Evolutionary conservation across 2,113 vertebrate species (phyloP), one percentile per base, ranked within the genome.

Genomic region (Todiramphus saurophagus): DNA sequence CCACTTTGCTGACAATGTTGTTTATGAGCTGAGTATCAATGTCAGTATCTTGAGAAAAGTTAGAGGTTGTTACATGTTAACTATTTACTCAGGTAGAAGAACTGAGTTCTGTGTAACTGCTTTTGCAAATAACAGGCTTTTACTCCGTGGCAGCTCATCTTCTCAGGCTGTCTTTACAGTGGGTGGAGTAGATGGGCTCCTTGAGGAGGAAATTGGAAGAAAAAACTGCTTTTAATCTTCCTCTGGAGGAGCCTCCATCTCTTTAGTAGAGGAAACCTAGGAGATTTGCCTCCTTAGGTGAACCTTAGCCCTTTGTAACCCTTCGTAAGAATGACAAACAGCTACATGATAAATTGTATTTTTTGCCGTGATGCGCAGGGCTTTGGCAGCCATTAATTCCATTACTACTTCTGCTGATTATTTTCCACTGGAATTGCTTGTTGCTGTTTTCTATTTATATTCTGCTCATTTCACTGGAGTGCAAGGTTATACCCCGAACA

Each of bases 371-470:
- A 17, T 73, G 5, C 67, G 31, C 56, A 78, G 58, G 39, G 48
- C 43, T 70, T 48, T 75, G 77, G 39, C 83, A 84, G 46, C 21
- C 30, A 18, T 67, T 75, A 78, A 72, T 93, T 93, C 41, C 69
- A 60, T 72, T 51, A 51, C 56, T 74, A 23, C 63, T 67, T 68
- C 58, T 90, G 55, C 78, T 90, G 88, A 87, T 93, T 92, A 75
- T 92, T 93, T 94, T 53, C 76, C 20, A 50, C 43, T 79, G 56
- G 60, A 80, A 28, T 37, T 67, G 30, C 60, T 81, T 76, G 39
- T 84, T 95, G 77, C 53, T 93, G 11, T 68, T 92, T 89, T 87
- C 76, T 90, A 30, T 89, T 94, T 84, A 89, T 87, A 87, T 82
- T 93, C 80, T 68, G 21, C 41, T 89, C 23, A 13, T 89, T 87